A percentile compares a stretch with the other conserved stretches of the same genome.
Evolutionary conservation across 1,140 invertebrate species (phyloP).

Genomic region (Drosophila littoralis): DNA sequence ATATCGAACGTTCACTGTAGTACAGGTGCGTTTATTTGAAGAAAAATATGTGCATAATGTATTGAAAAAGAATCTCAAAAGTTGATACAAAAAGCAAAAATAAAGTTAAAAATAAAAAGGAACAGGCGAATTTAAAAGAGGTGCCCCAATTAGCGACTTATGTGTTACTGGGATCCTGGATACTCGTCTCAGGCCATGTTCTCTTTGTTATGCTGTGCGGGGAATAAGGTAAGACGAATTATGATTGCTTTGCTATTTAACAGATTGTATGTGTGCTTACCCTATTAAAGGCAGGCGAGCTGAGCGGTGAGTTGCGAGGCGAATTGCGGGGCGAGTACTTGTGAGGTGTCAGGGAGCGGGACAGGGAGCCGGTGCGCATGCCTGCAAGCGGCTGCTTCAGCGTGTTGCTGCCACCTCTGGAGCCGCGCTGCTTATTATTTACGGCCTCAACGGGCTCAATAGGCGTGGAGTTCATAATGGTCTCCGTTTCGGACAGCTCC

Average conservation of each 20-base stretch:
- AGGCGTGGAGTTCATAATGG: constrained; percentile 81
- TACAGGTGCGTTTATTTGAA: constrained; percentile 20
- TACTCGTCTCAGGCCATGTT: constrained; percentile 55
- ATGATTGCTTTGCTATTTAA: constrained; percentile 34
- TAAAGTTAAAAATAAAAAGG: constrained; percentile 23
- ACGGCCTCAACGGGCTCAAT: constrained; percentile 52
- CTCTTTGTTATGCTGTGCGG: constrained; percentile 72
- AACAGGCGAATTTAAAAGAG: constrained; percentile 30
- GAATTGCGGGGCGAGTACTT: constrained; percentile 56
- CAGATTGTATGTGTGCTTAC: constrained; percentile 41
- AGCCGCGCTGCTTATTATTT: constrained; percentile 30
- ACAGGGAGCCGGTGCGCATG: constrained; percentile 50
- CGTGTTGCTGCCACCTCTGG: constrained; percentile 41
- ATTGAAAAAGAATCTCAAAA: constrained; percentile 29
- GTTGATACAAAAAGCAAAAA: constrained; percentile 6
- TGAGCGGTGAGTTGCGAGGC: constrained; percentile 27
- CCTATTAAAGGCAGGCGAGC: constrained; percentile 57
- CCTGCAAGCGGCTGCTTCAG: constrained; percentile 40
- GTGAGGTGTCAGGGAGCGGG: constrained; percentile 57
- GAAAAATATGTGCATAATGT: constrained; percentile 37
- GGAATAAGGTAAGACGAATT: neutral
- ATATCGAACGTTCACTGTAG: constrained; percentile 14
- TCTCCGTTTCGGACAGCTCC: constrained; percentile 72
- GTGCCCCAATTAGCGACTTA: constrained; percentile 29
- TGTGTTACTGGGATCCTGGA: constrained; percentile 42